Base-by-base conservation (phyloP, 2,797 vertebrate species). In the Arnoldichthys spilopterus region DNA sequence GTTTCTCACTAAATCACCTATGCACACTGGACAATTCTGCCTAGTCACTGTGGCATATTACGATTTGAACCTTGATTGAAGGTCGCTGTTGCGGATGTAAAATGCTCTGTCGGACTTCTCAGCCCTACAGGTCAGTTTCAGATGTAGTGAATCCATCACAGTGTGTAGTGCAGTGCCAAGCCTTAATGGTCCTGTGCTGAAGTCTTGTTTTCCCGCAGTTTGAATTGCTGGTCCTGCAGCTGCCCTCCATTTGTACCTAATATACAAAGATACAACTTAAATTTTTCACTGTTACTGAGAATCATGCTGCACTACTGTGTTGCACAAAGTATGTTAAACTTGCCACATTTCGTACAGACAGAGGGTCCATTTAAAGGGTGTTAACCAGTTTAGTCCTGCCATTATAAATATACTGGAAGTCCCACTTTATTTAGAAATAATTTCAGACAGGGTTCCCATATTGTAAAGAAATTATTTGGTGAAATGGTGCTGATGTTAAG, bases 131-230 rank as follows among this genome's bases (percentile, higher is more conserved):
- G 64, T 84, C 75, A 75, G 69, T 78, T 77, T 80, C 64, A 78
- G 63, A 78, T 82, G 37, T 70, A 78, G 80, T 78, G 51, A 80
- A 80, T 85, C 81, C 71, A 85, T 82, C 81, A 82, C 54, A 58
- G 69, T 64, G 71, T 61, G 77, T 68, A 51, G 74, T 75, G 47
- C 56, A 77, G 63, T 79, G 77, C 71, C 75, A 68, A 75, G 56
- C 74, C 40, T 45, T 85, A 78, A 85, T 72, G 77, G 72, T 72
- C 70, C 73, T 71, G 61, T 69, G 75, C 74, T 76, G 40, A 73
- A 82, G 70, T 71, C 20, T 80, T 77, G 77, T 78, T 69, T 80
- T 80, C 64, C 32, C 30, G 74, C 74, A 68, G 76, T 82, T 70
- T 77, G 51, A 61, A 73, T 79, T 67, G 63, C 69, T 82, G 74